These are phyloP conservation scores for Eurois occulta DNA, from an alignment of 2,888 invertebrate genomes.

Conservation along the genomic window DNA sequence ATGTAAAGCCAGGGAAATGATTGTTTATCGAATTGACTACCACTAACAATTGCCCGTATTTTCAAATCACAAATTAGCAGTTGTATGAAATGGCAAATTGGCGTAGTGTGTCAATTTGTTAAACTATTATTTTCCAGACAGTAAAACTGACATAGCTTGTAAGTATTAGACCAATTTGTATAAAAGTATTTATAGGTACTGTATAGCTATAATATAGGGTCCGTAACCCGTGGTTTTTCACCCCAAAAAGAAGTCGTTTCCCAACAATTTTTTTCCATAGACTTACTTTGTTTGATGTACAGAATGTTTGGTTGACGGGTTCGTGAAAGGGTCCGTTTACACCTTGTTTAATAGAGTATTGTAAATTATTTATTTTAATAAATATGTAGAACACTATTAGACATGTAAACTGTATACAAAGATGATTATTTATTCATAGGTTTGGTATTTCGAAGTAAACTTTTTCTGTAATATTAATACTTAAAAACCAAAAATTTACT, in stretches of 20 bases:
- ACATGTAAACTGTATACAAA: background rate
- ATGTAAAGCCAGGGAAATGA: background rate
- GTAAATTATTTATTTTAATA: background rate
- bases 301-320: too few species aligned
- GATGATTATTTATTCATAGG: background rate
- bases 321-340: too few species aligned
- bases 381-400: background rate
- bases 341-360: too few species aligned
- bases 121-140: background rate
- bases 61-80: background rate
- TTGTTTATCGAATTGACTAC: background rate
- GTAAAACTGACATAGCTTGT: slow-evolving; percentile 5
- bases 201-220: too few species aligned
- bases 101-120: background rate
- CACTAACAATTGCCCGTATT: background rate
- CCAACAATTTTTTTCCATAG: too few species aligned
- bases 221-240: too few species aligned
- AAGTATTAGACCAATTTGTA: slow-evolving; percentile 39
- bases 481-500: background rate
- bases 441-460: background rate
- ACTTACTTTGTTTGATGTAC: too few species aligned
- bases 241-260: too few species aligned
- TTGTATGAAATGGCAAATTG: background rate
- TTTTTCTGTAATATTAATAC: background rate
- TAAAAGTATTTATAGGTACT: slow-evolving; percentile 6